These are phyloP conservation scores for Lamellibrachia satsuma DNA, from an alignment of 2,888 invertebrate genomes.

Conservation along the genomic window DNA sequence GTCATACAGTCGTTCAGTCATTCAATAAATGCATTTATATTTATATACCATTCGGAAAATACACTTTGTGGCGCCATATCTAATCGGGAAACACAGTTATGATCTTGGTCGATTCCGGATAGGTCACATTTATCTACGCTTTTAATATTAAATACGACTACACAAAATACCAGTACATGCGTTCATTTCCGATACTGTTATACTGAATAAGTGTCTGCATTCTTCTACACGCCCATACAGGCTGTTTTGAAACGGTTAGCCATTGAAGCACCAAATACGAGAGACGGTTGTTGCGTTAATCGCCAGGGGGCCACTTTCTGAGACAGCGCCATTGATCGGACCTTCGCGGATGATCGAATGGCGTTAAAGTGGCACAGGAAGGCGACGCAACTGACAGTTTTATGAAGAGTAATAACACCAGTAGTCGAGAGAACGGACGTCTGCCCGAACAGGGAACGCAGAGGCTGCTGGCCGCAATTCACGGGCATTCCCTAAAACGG, in stretches of 20 bases:
- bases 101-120: too few relatives aligned
- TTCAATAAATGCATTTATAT: too few relatives aligned
- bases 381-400: background rate
- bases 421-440: background rate
- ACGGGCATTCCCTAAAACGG: background rate
- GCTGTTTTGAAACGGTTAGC: background rate
- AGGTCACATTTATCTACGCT: too few relatives aligned
- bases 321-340: conserved; percentile 1
- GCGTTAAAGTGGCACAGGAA: background rate
- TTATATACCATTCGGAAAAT: too few relatives aligned
- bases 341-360: background rate
- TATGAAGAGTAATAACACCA: background rate
- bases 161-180: too few relatives aligned
- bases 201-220: too few relatives aligned
- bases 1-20: too few relatives aligned
- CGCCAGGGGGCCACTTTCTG: background rate
- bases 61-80: too few relatives aligned
- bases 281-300: background rate
- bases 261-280: background rate
- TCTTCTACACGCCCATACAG: too few relatives aligned
- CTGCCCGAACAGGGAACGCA: background rate
- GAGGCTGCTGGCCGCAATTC: background rate
- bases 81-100: too few relatives aligned
- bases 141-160: too few relatives aligned
- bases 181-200: too few relatives aligned